These are phyloP conservation scores for Cynopterus sphinx DNA, from an alignment of 2,797 vertebrate genomes.

Conservation along the genomic window DNA sequence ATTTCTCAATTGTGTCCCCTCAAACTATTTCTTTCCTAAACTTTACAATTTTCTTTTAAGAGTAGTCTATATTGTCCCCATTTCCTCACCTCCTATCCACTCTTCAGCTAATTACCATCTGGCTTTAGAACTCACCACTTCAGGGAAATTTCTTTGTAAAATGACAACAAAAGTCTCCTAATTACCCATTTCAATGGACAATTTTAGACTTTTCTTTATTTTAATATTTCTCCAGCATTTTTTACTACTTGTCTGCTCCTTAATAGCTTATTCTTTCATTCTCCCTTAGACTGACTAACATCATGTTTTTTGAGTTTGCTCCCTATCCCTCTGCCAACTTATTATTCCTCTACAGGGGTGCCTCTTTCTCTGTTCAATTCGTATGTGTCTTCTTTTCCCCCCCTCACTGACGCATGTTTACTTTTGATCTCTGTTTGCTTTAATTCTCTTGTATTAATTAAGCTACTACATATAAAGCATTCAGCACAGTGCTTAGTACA, in stretches of 20 bases:
- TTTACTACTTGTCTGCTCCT: background rate
- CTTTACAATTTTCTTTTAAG: background rate
- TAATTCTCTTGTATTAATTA: background rate
- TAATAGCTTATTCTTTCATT: background rate
- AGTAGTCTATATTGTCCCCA: background rate
- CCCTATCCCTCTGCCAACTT: background rate
- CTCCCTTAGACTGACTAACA: background rate
- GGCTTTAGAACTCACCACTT: background rate
- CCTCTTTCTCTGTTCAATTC: background rate
- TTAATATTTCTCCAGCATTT: background rate
- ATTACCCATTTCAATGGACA: background rate
- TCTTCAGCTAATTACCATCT: background rate
- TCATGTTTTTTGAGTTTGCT: background rate
- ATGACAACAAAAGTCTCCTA: background rate
- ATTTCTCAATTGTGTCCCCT: background rate
- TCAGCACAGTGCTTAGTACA: background rate
- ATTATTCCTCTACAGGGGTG: background rate
- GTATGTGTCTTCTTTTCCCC: background rate
- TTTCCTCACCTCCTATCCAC: background rate
- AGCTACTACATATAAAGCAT: background rate
- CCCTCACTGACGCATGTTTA: background rate
- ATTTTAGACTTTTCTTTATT: background rate
- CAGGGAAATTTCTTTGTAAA: background rate
- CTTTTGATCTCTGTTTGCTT: background rate
- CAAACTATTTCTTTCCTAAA: background rate